phyloP scores from a whole-genome alignment of 2,888 invertebrate species.

The Pandemis heparana region DNA sequence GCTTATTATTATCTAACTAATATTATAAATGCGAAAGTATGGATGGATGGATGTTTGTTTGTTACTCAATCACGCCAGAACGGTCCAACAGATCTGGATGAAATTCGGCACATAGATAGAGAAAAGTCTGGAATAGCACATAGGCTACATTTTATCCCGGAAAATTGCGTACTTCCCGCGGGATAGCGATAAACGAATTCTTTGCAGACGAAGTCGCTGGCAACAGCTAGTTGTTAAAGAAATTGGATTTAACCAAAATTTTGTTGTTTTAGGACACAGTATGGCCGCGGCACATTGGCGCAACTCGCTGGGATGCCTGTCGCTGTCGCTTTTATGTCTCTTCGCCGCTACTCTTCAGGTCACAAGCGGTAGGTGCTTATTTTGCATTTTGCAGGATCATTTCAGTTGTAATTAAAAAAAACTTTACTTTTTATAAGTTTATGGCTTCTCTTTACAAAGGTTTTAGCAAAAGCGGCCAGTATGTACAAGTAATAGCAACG shows the following conservation, averaged over 20 bases:
- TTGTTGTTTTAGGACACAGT: constrained; percentile 88
- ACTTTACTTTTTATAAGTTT: neutral
- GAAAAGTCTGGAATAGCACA: too few relatives aligned
- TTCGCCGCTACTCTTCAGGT: constrained; percentile 90
- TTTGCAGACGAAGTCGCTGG: too few relatives aligned
- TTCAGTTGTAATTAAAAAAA: neutral
- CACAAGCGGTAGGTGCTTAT: constrained; percentile 89
- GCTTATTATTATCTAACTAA: too few relatives aligned
- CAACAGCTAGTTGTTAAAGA: too few relatives aligned
- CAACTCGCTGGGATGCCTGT: constrained; percentile 92
- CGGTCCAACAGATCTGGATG: too few relatives aligned
- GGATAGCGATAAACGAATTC: too few relatives aligned
- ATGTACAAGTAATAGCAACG: neutral
- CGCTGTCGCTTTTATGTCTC: constrained; percentile 91
- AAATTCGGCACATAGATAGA: too few relatives aligned
- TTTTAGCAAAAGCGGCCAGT: constrained; percentile 2
- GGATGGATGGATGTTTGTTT: too few relatives aligned
- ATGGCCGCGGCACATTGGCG: constrained; percentile 94
- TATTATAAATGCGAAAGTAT: too few relatives aligned
- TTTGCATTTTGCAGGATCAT: neutral
- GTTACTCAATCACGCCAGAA: too few relatives aligned
- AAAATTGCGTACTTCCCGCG: too few relatives aligned
- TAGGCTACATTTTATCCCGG: too few relatives aligned
- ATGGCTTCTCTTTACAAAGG: neutral
- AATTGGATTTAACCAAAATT: neutral